Evolutionary conservation across 2,888 invertebrate species (phyloP).

Genomic region (Cetonia aurata): DNA sequence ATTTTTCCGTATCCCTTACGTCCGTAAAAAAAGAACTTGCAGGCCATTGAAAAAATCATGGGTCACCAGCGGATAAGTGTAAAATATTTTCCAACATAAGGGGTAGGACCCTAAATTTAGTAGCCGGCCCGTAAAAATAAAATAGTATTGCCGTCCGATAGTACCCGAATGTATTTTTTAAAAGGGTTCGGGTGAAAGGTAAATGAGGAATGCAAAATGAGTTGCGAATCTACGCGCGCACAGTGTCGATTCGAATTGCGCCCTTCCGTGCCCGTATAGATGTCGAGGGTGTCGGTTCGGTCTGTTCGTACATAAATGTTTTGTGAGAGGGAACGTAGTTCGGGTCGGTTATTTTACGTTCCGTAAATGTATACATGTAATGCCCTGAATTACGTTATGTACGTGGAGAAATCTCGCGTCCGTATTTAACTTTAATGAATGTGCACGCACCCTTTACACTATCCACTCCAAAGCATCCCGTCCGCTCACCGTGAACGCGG

Average conservation of each 20-base stretch:
- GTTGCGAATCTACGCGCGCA: constrained; percentile 42
- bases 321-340: constrained; percentile 30
- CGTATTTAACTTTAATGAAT: constrained; percentile 38
- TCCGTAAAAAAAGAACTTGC: neutral
- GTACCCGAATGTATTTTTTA: constrained; percentile 42
- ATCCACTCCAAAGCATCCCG: constrained; percentile 9
- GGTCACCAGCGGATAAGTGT: constrained; percentile 36
- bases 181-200: constrained; percentile 44
- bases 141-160: constrained; percentile 40
- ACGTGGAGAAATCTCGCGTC: constrained; percentile 23
- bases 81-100: constrained; percentile 40
- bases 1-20: neutral
- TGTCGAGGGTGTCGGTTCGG: constrained; percentile 24
- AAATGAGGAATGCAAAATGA: constrained; percentile 46
- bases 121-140: constrained; percentile 37
- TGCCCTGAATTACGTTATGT: constrained; percentile 24
- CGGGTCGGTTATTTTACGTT: constrained; percentile 18
- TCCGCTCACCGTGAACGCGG: neutral
- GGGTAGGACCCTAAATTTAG: constrained; percentile 39
- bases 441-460: constrained; percentile 30
- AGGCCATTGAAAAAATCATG: constrained; percentile 35
- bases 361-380: constrained; percentile 35
- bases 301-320: constrained; percentile 37
- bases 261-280: constrained; percentile 18
- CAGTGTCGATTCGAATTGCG: constrained; percentile 36